Base-by-base conservation (phyloP, 1,140 invertebrate genomes). In the Macrosteles quadrilineatus region DNA sequence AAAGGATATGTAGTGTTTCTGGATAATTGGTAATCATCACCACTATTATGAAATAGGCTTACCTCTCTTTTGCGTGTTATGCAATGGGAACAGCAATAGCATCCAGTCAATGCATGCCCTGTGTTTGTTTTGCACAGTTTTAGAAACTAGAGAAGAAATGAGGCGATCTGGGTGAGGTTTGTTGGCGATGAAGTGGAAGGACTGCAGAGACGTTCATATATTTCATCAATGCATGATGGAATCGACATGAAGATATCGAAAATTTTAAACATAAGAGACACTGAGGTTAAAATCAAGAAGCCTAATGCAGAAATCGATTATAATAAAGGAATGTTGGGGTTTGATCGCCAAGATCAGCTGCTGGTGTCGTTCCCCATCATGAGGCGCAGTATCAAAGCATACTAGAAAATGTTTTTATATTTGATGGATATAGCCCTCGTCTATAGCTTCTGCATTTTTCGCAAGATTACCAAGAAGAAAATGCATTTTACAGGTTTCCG, bases 331-430 rank as follows among this genome's bases (percentile, higher is more conserved):
- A 53, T 53, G 47, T 43, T 43, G 36, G 6, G 47, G 47, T 11
- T 53, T 6, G 6, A 19, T 6, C 6, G 6, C 11, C 9, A 53
- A 53, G 47, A 53, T 19, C 47, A 53, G 21, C 11, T 53, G 19
- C 47, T 53, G 19, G 11, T 19, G 11, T 11, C 47, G 4, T 53
- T 67, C 23, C 64, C 64, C 47, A 43, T 45, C 32, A 45, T 45
- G 25, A 43, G 12, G 32, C n/a, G n/a, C 11, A 31, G 4, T 64
- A 14, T 36, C 9, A 21, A 64, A 14, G 36, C 36, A 9, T 40
- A 40, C 12, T 66, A 63, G 11, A 62, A 64, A 64, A 27, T 30
- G 27, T 57, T 68, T 68, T 68, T n/a, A n/a, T n/a, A n/a, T n/a
- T n/a, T n/a, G n/a, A n/a, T n/a, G n/a, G n/a, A n/a, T n/a, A n/a